Conservation (phyloP, 2,113 vertebrate genomes). For the Epinephelus moara region DNA sequence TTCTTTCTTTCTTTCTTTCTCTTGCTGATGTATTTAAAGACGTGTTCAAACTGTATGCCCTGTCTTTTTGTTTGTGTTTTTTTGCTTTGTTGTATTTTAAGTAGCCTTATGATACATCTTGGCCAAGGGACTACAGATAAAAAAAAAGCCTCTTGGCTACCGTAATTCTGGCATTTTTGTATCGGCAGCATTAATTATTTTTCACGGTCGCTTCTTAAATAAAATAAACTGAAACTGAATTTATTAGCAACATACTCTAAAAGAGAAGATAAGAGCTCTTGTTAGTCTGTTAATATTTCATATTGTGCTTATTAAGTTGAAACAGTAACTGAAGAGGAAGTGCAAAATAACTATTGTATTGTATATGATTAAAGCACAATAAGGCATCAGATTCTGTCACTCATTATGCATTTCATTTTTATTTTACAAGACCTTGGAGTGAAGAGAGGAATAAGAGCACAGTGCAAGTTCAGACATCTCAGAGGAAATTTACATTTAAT, state of each 20-base stretch:
- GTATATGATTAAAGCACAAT: background rate
- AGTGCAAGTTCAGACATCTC: background rate
- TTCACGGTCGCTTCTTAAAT: no score
- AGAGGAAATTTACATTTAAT: slow-evolving; percentile 2
- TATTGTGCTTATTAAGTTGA: slow-evolving; percentile 7
- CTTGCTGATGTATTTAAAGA: no score
- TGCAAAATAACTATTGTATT: background rate
- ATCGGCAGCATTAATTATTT: no score
- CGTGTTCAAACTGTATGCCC: no score
- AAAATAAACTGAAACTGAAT: background rate
- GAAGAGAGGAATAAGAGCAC: background rate
- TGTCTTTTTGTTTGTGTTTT: no score
- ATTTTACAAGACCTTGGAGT: background rate
- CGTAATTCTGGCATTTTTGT: no score
- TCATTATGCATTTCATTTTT: background rate
- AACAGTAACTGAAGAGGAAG: background rate
- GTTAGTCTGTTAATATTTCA: slow-evolving; percentile 2
- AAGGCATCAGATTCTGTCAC: background rate
- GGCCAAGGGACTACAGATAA: no score
- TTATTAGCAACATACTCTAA: slow-evolving; percentile 32
- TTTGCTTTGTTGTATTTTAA: no score
- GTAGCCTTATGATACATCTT: no score
- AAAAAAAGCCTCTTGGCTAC: no score
- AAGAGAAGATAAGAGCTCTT: background rate
- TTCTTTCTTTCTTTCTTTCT: no score